Evolutionary conservation across 2,113 vertebrate genomes (phyloP).

Genomic region (Muscicapa adusta): DNA sequence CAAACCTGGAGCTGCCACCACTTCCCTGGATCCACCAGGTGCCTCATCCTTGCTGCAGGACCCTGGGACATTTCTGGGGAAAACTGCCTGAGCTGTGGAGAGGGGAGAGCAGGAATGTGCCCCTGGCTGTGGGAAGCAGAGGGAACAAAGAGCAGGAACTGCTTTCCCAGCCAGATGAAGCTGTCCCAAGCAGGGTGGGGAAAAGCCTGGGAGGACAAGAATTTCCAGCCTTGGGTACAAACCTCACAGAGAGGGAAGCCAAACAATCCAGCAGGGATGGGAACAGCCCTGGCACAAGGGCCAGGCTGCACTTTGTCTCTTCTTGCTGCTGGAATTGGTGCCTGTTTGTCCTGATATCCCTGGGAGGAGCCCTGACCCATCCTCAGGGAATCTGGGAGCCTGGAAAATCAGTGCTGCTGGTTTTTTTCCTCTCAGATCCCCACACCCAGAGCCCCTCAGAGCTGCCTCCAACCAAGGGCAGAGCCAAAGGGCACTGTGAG

Average conservation of each 20-base stretch:
- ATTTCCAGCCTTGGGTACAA: not conserved
- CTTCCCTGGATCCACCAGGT: not conserved
- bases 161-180: not conserved
- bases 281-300: not conserved
- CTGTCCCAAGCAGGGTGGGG: not conserved
- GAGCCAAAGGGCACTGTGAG: not conserved
- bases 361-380: not conserved
- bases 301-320: not conserved
- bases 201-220: not conserved
- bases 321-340: not conserved
- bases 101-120: not conserved
- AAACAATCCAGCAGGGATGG: fast-evolving
- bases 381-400: not conserved
- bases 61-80: not conserved
- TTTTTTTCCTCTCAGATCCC: not conserved
- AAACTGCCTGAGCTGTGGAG: not conserved
- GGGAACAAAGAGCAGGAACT: not conserved
- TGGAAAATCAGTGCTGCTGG: not conserved
- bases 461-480: not conserved
- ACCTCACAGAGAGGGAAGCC: not conserved
- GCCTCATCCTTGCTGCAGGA: fast-evolving
- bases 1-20: not conserved
- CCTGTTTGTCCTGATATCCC: not conserved
- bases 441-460: not conserved
- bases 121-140: not conserved